Evolutionary conservation across 2,797 vertebrate species (phyloP).

Genomic region (Coluber constrictor): DNA sequence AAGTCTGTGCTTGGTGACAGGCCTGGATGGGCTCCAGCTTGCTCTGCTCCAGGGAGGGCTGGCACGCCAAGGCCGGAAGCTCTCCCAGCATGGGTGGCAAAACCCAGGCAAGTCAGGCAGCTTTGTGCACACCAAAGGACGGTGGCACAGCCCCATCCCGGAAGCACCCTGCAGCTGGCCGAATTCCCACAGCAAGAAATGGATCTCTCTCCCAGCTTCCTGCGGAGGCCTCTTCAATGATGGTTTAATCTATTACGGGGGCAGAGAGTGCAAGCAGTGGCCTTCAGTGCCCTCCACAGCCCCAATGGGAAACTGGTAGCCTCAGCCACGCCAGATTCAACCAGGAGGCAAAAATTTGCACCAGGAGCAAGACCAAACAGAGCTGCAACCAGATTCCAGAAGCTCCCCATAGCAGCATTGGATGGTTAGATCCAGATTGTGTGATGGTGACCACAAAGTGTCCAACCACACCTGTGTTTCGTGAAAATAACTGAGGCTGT

Average conservation of each 20-base stretch:
- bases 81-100: neutral
- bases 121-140: neutral
- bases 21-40: neutral
- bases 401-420: neutral
- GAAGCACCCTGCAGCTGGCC: neutral
- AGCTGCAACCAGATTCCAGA: neutral
- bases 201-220: neutral
- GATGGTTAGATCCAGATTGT: neutral
- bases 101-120: neutral
- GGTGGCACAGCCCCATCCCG: neutral
- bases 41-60: neutral
- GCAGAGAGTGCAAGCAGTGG: neutral
- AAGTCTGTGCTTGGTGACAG: neutral
- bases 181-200: neutral
- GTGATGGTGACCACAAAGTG: neutral
- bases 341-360: neutral
- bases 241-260: neutral
- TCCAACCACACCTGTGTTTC: neutral
- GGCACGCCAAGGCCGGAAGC: neutral
- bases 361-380: neutral
- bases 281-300: neutral
- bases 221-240: neutral
- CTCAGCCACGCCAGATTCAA: neutral
- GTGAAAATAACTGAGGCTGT: neutral
- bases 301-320: neutral